phyloP scores from a whole-genome alignment of 2,797 vertebrate species.

The Micromesistius poutassou region DNA sequence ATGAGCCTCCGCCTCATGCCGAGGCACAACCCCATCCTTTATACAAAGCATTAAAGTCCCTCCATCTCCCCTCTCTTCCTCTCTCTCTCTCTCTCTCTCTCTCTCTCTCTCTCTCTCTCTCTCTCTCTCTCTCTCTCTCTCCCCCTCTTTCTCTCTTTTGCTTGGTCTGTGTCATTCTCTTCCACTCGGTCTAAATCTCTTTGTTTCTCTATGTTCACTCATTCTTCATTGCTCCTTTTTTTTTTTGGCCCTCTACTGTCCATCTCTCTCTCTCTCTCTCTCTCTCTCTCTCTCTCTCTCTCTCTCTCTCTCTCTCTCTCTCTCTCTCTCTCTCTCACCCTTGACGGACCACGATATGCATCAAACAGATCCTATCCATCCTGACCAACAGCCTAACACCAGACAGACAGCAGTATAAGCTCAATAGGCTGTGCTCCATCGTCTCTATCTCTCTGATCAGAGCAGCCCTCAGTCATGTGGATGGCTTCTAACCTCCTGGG shows the following conservation, averaged over 20 bases:
- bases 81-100: not conserved
- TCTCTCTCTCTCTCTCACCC: not conserved
- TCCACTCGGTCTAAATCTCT: not conserved
- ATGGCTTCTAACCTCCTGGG: slow-evolving; percentile 26
- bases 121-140: not conserved
- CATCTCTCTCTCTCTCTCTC: not conserved
- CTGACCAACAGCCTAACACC: no score
- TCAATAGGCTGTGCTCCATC: no score
- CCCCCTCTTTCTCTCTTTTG: not conserved
- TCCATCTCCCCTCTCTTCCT: no score
- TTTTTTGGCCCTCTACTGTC: no score
- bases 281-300: not conserved
- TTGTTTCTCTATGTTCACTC: not conserved
- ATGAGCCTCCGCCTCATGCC: no score
- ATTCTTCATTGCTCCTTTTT: no score
- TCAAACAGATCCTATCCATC: no score
- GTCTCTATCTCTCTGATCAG: slow-evolving; percentile 4
- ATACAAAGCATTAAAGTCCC: not conserved
- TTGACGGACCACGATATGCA: not conserved
- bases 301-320: not conserved
- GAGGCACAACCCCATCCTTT: not conserved
- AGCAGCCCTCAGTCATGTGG: slow-evolving; percentile 12
- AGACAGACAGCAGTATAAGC: not conserved
- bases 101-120: not conserved
- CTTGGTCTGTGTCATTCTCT: not conserved